These are phyloP conservation scores for Neoascia interrupta DNA, from an alignment of 2,888 invertebrate species.

Conservation along the genomic window DNA sequence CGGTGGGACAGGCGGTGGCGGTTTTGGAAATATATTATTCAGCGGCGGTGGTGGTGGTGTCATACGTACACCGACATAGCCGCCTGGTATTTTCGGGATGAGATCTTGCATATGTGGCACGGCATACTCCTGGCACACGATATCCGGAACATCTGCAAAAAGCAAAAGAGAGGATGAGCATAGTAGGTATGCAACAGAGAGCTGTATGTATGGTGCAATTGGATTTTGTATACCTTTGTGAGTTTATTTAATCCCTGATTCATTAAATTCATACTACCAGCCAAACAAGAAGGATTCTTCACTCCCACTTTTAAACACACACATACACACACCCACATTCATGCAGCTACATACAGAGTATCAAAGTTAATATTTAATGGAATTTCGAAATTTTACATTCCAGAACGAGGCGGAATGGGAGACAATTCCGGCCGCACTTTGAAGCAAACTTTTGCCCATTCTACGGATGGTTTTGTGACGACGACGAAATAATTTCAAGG, in stretches of 20 bases:
- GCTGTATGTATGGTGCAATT: slow-evolving; percentile 18
- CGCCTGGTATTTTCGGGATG: slow-evolving; percentile 74
- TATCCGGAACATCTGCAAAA: slow-evolving; percentile 82
- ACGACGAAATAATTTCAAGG: slow-evolving; percentile 59
- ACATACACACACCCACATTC: neutral
- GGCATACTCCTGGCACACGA: slow-evolving; percentile 83
- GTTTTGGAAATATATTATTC: slow-evolving; percentile 81
- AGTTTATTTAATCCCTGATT: slow-evolving; percentile 27
- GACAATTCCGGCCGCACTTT: slow-evolving; percentile 3
- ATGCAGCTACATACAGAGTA: neutral
- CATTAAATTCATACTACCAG: slow-evolving; percentile 13
- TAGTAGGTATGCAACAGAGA: neutral
- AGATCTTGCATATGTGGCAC: slow-evolving; percentile 82
- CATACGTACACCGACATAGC: slow-evolving; percentile 74
- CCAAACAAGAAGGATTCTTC: neutral
- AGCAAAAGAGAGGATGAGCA: slow-evolving; percentile 19
- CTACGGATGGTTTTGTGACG: slow-evolving; percentile 36
- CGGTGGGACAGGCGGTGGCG: slow-evolving; percentile 84
- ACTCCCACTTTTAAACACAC: neutral
- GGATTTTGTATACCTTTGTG: slow-evolving; percentile 22
- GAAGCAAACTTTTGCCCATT: slow-evolving; percentile 40
- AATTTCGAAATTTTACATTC: slow-evolving; percentile 59
- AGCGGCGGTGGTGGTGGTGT: slow-evolving; percentile 79
- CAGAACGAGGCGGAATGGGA: slow-evolving; percentile 24
- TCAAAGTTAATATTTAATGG: slow-evolving; percentile 62